Base-by-base conservation (phyloP, 2,797 vertebrate genomes). In the Trematomus bernacchii region DNA sequence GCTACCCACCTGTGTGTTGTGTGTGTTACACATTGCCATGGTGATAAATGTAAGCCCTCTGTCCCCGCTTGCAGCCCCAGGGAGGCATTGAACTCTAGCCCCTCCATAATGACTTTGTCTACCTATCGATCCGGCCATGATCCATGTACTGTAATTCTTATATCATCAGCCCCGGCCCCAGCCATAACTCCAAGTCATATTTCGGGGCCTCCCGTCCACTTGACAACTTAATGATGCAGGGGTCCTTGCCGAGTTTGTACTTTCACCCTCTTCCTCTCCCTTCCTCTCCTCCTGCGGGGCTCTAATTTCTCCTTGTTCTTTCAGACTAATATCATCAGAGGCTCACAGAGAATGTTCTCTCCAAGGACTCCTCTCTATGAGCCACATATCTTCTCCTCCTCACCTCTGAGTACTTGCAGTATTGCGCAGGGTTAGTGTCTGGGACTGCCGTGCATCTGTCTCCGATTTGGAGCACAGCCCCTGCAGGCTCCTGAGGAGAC, bases 61-160 rank as follows among this genome's bases (percentile, higher is more conserved):
- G 82, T 85, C 81, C 83, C 82, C 14, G 57, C 81, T 80, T 58
- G 30, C 81, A 76, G 91, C 87, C 90, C 88, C 77, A 21, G 91
- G 93, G 94, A 94, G 86, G 86, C 93, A 92, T 93, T 92, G 92
- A 93, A 93, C 92, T 94, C 92, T 91, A 90, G 91, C 87, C 91
- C 91, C 87, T 90, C 91, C 86, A 87, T 95, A 95, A 95, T 94
- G 92, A 94, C 93, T 94, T 94, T 94, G 93, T 95, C 94, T 90
- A 89, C 89, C 88, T 90, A 95, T 95, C 85, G 94, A 95, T 94
- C 92, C 88, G 59, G 77, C 87, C 84, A 93, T 94, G 93, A 95
- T 94, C 93, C 94, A 95, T 95, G 93, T 93, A 92, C 92, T 93
- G 94, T 94, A 94, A 95, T 94, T 93, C 93, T 93, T 93, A 91